phyloP scores from a whole-genome alignment of 2,888 invertebrate genomes.

The Microdon myrmicae region DNA sequence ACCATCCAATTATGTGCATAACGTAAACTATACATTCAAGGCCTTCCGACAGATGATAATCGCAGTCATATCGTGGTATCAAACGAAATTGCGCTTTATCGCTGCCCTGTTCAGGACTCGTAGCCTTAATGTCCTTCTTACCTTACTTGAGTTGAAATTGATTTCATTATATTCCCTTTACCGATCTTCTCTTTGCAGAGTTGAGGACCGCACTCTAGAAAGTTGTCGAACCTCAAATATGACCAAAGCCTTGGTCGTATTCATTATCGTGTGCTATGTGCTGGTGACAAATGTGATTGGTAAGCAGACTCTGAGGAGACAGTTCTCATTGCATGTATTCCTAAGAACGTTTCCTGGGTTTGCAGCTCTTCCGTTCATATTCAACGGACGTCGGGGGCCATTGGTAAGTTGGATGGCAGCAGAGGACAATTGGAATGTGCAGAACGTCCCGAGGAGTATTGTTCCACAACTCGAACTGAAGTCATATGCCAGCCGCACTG shows the following conservation, averaged over 20 bases:
- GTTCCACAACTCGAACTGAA: constrained; percentile 61
- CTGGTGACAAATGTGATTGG: constrained; percentile 26
- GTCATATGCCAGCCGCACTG: constrained; percentile 60
- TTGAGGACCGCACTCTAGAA: constrained; percentile 8
- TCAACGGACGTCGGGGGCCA: constrained; percentile 55
- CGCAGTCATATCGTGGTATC: constrained; percentile 21
- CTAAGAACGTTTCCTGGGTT: background rate
- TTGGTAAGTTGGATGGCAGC: constrained; percentile 63
- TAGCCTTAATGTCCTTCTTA: too few species aligned
- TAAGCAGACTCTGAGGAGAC: constrained; percentile 17
- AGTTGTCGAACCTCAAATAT: constrained; percentile 18
- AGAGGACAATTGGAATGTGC: constrained; percentile 63
- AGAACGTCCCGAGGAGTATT: constrained; percentile 63
- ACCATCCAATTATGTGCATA: too few species aligned
- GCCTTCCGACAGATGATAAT: too few species aligned
- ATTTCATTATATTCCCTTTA: constrained; percentile 27
- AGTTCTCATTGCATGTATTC: background rate
- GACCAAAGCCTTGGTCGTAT: constrained; percentile 46
- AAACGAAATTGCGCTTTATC: constrained; percentile 35
- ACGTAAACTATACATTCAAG: too few species aligned
- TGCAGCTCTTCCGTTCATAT: constrained; percentile 61
- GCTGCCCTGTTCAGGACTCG: too few species aligned
- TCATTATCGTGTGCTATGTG: constrained; percentile 36
- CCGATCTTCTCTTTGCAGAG: constrained; percentile 13
- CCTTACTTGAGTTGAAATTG: constrained; percentile 38